These are phyloP conservation scores for Pseudeuparius sepicola DNA, from an alignment of 2,888 invertebrate genomes.

Conservation along the genomic window DNA sequence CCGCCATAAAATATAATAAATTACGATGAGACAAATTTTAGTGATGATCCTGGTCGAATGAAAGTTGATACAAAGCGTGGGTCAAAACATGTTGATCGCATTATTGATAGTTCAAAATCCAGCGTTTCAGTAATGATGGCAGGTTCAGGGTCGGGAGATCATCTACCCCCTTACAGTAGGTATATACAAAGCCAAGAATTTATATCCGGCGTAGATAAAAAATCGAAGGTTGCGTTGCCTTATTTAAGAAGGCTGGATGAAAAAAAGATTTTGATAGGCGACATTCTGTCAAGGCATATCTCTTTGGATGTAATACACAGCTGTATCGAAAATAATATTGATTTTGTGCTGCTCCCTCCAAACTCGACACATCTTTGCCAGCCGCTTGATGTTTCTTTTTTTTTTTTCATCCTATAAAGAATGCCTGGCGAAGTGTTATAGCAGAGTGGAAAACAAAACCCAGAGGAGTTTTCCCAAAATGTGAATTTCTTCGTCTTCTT, in stretches of 20 bases:
- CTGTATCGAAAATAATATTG: constrained; percentile 2
- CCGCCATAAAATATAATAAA: constrained; percentile 1
- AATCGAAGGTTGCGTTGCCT: constrained; percentile 1
- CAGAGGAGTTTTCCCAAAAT: no score
- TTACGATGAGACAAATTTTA: constrained; percentile 2
- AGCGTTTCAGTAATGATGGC: constrained; percentile 2
- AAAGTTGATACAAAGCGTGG: constrained; percentile 1
- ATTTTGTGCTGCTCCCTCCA: background rate
- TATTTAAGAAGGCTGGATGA: constrained; percentile 2
- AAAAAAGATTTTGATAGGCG: constrained; percentile 2
- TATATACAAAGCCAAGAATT: constrained; percentile 2
- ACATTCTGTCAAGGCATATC: background rate
- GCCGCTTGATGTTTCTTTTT: constrained; percentile 1
- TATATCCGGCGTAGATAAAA: constrained; percentile 3
- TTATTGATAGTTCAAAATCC: constrained; percentile 2
- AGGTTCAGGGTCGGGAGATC: constrained; percentile 2
- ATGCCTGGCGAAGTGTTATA: constrained; percentile 1
- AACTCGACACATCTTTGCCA: constrained; percentile 1
- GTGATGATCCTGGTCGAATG: constrained; percentile 3
- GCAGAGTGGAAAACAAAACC: constrained; percentile 2
- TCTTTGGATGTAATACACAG: constrained; percentile 1
- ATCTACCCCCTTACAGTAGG: background rate
- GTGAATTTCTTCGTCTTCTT: no score
- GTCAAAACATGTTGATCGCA: constrained; percentile 1
- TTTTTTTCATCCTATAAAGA: constrained; percentile 1